A percentile compares a stretch with the other conserved stretches of the same genome.
Conservation (phyloP, 2,888 invertebrate species). For the Plusia festucae region DNA sequence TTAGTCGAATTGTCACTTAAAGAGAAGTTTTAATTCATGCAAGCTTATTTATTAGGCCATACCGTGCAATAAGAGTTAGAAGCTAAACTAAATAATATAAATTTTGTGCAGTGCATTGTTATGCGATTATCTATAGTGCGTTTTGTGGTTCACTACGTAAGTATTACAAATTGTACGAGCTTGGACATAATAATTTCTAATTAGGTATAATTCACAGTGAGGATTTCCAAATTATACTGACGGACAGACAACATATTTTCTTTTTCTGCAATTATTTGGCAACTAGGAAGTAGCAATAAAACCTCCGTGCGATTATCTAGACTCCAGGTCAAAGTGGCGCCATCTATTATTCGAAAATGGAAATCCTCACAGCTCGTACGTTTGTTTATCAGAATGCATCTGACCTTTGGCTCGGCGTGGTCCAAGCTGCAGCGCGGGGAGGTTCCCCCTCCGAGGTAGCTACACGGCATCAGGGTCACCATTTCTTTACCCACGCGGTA, state of each 20-base stretch:
- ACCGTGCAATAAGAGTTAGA: slow-evolving; percentile 48
- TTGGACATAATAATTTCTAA: slow-evolving; percentile 28
- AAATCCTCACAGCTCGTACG: slow-evolving; percentile 62
- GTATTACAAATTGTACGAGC: slow-evolving; percentile 48
- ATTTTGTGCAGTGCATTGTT: slow-evolving; percentile 45
- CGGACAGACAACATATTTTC: neutral
- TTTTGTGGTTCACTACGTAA: slow-evolving; percentile 39
- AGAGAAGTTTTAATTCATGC: slow-evolving; percentile 36
- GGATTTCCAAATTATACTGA: slow-evolving; percentile 47
- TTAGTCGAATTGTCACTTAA: neutral
- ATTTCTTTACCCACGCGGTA: slow-evolving; percentile 79
- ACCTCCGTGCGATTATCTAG: slow-evolving; percentile 30
- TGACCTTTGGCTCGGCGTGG: slow-evolving; percentile 87
- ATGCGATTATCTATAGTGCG: slow-evolving; percentile 49
- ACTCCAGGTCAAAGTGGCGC: slow-evolving; percentile 45
- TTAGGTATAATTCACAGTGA: slow-evolving; percentile 29
- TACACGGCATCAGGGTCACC: slow-evolving; percentile 92
- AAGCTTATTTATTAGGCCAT: slow-evolving; percentile 47
- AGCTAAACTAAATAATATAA: slow-evolving; percentile 16
- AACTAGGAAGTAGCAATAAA: slow-evolving; percentile 13
- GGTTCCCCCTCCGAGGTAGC: slow-evolving; percentile 90
- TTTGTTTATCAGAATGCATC: slow-evolving; percentile 65
- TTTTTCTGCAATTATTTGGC: slow-evolving; percentile 6
- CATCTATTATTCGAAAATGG: slow-evolving; percentile 48
- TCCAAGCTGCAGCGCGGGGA: slow-evolving; percentile 88